Base-by-base conservation (phyloP, 2,113 vertebrate species). In the Zosterops japonicus region DNA sequence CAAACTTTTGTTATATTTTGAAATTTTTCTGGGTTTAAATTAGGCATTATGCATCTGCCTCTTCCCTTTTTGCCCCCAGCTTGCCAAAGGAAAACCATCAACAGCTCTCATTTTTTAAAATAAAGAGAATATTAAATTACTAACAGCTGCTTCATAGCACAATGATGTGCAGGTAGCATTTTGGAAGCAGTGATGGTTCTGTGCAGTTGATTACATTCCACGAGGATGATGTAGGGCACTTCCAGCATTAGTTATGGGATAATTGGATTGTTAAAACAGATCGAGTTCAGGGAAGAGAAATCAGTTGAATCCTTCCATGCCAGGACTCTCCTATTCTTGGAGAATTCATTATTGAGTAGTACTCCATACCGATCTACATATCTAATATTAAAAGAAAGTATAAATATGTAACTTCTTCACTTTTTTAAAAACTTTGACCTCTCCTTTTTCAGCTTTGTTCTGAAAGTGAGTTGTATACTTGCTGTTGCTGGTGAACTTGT, bases 61-160 rank as follows among this genome's bases (percentile, higher is more conserved):
- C 49, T 59, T 78, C 52, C 33, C 27, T 60, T 52, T 71, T 61
- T 16, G 39, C 22, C 41, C 25, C 12, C 12, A 49, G 29, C 33
- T 57, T 49, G 59, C 63, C 76, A 78, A 70, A 86, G 59, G 68
- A 87, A 92, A 93, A 44, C 41, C 18, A 29, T 47, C 64, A 92
- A 13, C 69, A 82, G 56, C 49, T 96, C 57, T 94, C n/a, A 6
- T 33, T 74, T 69, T 44, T 35, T 35, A 11, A 57, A 94, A 59
- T 76, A 55, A 77, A 91, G 64, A 80, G 71, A 86, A 61, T 74
- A 70, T 91, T 63, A 56, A 91, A 91, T 90, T 33, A 24, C 75
- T 77, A 64, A 64, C 89, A 91, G 89, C 87, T 96, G 87, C 84
- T 65, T 75, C 82, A 41, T 71, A 90, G 82, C 72, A 81, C 74